phyloP scores from a whole-genome alignment of 2,797 vertebrate species.

The Sparus aurata region DNA sequence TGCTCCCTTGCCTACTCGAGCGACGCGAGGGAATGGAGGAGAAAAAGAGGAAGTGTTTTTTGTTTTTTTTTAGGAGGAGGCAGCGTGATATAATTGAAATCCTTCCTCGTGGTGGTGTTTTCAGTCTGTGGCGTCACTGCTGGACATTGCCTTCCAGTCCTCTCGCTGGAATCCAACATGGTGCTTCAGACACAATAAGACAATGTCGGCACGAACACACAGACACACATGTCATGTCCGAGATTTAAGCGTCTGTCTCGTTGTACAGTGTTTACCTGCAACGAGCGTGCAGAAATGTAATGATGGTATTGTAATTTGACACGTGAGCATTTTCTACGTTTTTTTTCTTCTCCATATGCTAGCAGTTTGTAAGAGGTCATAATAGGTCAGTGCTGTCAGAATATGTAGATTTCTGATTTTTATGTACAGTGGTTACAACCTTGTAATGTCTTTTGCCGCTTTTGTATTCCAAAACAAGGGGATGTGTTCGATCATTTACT shows the following conservation, averaged over 20 bases:
- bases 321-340: constrained; percentile 32
- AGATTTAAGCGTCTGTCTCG: constrained; percentile 34
- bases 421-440: constrained; percentile 38
- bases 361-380: constrained; percentile 36
- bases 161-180: constrained; percentile 71
- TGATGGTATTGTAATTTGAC: constrained; percentile 34
- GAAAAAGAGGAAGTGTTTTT: constrained; percentile 23
- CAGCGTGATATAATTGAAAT: constrained; percentile 22
- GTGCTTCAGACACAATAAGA: constrained; percentile 73
- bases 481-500: constrained; percentile 36
- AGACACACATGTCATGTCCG: constrained; percentile 46
- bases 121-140: constrained; percentile 50
- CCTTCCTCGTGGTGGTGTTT: constrained; percentile 40
- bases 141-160: constrained; percentile 73
- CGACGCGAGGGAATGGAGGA: constrained; percentile 10
- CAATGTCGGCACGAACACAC: constrained; percentile 66
- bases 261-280: constrained; percentile 63
- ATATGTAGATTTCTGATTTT: constrained; percentile 47
- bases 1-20: constrained; percentile 30
- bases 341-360: constrained; percentile 36
- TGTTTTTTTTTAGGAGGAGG: constrained; percentile 10
- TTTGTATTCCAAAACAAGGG: constrained; percentile 36
- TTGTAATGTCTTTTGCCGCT: constrained; percentile 39
- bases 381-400: constrained; percentile 52
- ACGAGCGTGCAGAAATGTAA: constrained; percentile 43